Evolutionary conservation across 2,888 invertebrate species (phyloP), one percentile per base, ranked within the genome.

Genomic region (Mythimna pallens): DNA sequence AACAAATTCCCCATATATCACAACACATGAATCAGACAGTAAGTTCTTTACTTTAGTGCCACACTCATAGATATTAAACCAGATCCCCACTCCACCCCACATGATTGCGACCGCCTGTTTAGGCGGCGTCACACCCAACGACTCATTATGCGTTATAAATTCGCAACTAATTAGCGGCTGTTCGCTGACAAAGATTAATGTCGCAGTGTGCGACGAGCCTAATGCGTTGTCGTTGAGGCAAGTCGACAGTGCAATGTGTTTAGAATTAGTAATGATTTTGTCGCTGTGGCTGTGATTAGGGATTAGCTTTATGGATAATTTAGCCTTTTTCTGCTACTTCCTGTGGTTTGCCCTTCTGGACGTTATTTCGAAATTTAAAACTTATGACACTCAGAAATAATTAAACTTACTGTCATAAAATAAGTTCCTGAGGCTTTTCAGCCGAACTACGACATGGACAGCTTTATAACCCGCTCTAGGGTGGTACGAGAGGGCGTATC

Each of bases 111-210:
- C 71, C 61, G 63, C 76, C 72, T 68, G 71, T 75, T 76, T 78
- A 71, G 73, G 69, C 78, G 55, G 81, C 69, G 79, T 73, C 81
- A 85, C 86, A 84, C 79, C 71, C 81, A 65, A 66, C 72, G 70
- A 85, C 86, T 84, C 84, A 88, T 87, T 84, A 85, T 80, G 85
- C 86, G 82, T 86, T 87, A 89, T 89, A 89, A 89, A 90, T 89
- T 88, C 87, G 85, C 85, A 80, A 89, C 89, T 90, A 90, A 90
- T 90, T 90, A 90, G 87, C 82, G 83, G 77, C 70, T 84, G 85
- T 61, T 70, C 25, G 73, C 79, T 88, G 90, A 90, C 90, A 86
- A 89, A 88, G 90, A 90, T 90, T 89, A 88, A 90, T 90, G 88
- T 78, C 73, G 80, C 82, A 73, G 69, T 84, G 80, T 87, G 82